These are phyloP conservation scores for Rotaria sp. DNA, from an alignment of 2,888 invertebrate species.

Conservation along the genomic window DNA sequence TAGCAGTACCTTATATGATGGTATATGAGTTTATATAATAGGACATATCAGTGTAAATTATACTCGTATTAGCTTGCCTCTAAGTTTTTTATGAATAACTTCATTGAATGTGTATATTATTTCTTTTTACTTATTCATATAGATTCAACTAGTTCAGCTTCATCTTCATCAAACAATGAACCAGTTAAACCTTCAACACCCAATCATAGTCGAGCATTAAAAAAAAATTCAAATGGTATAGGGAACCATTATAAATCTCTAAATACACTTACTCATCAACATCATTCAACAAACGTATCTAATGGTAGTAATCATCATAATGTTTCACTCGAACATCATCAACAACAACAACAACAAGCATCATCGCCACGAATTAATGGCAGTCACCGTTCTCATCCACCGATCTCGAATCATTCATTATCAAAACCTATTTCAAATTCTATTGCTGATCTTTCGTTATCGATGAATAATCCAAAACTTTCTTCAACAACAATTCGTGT, in stretches of 20 bases:
- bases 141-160: background rate
- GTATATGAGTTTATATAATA: too few species aligned
- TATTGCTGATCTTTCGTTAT: slow-evolving; percentile 18
- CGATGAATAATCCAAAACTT: background rate
- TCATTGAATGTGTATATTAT: too few species aligned
- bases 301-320: background rate
- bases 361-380: too few species aligned
- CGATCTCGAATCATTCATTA: background rate
- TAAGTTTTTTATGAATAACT: too few species aligned
- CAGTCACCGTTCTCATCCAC: background rate
- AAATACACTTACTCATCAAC: background rate
- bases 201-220: background rate
- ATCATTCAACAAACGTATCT: background rate
- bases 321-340: too few species aligned
- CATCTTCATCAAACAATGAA: background rate
- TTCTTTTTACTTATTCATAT: background rate
- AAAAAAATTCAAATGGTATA: background rate
- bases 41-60: too few species aligned
- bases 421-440: slow-evolving; percentile 19
- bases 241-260: slow-evolving; percentile 12
- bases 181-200: background rate
- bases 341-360: too few species aligned
- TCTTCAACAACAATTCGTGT: background rate
- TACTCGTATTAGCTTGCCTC: too few species aligned
- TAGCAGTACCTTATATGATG: too few species aligned